Evolutionary conservation across 1,140 invertebrate species (phyloP).

Genomic region (Cydia strobilella): DNA sequence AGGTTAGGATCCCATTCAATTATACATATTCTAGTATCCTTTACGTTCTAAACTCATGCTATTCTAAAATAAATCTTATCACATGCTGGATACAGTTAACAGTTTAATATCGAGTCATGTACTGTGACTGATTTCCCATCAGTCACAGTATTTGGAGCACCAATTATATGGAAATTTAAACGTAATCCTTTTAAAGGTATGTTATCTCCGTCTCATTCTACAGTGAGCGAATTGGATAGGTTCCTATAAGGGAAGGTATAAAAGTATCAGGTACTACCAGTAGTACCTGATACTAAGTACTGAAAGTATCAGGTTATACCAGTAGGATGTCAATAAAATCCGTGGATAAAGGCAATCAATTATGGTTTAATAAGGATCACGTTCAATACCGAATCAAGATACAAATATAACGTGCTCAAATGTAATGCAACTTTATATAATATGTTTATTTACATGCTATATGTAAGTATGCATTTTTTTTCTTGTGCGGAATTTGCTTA

Average conservation of each 20-base stretch:
- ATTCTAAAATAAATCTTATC: neutral
- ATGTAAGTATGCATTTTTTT: too few relatives aligned
- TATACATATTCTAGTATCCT: neutral
- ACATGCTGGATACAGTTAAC: neutral
- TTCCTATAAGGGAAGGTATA: too few relatives aligned
- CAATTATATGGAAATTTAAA: conserved; percentile 38
- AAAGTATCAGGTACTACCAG: neutral
- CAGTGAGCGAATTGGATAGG: neutral
- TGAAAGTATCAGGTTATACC: neutral
- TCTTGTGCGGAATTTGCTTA: too few relatives aligned
- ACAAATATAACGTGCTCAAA: too few relatives aligned
- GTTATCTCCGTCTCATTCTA: conserved; percentile 14
- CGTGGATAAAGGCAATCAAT: too few relatives aligned
- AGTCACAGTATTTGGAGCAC: conserved; percentile 18
- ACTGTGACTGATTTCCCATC: too few relatives aligned
- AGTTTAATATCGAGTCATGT: conserved; percentile 37
- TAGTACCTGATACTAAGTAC: too few relatives aligned
- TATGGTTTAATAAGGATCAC: too few relatives aligned
- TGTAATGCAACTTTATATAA: too few relatives aligned
- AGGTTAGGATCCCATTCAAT: neutral
- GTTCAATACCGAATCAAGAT: too few relatives aligned
- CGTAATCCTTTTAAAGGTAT: conserved; percentile 33
- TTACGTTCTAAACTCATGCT: neutral
- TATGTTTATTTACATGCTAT: too few relatives aligned
- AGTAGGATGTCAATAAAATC: neutral